Evolutionary conservation across 2,888 invertebrate genomes (phyloP).

Genomic region (Leptinotarsa rubiginosa): DNA sequence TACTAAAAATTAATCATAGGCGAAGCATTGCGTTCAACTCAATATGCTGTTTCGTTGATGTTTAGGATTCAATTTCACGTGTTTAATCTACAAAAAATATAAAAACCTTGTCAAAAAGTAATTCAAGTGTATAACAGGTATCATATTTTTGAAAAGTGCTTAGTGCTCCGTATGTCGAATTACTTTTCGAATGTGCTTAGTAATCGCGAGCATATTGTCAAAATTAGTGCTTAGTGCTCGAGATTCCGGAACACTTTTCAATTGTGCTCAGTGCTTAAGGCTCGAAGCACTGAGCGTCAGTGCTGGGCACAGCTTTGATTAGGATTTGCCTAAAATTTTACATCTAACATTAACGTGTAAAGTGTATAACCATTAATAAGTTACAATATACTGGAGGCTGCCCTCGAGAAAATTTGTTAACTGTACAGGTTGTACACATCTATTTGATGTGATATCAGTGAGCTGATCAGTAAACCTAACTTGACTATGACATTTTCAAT

Average conservation of each 20-base stretch:
- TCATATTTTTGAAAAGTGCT: background rate
- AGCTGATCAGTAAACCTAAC: background rate
- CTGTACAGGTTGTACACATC: background rate
- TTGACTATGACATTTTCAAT: constrained; percentile 1
- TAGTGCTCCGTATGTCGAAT: background rate
- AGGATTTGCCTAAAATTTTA: background rate
- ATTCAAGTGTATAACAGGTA: background rate
- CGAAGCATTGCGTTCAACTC: background rate
- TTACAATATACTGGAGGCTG: background rate
- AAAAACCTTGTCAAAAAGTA: background rate
- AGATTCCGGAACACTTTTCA: background rate
- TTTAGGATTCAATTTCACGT: background rate
- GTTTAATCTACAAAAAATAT: background rate
- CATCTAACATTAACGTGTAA: background rate
- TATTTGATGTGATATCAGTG: constrained; percentile 5
- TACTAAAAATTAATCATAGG: too few relatives aligned
- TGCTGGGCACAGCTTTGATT: background rate
- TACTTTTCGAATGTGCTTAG: background rate
- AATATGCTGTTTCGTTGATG: background rate
- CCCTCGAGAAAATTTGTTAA: background rate
- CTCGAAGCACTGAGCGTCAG: constrained; percentile 1
- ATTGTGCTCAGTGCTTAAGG: background rate
- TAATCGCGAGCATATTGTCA: background rate
- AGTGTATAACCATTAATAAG: background rate
- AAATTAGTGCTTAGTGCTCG: background rate